Evolutionary conservation across 2,888 invertebrate species (phyloP).

Genomic region (Idaea biselata): DNA sequence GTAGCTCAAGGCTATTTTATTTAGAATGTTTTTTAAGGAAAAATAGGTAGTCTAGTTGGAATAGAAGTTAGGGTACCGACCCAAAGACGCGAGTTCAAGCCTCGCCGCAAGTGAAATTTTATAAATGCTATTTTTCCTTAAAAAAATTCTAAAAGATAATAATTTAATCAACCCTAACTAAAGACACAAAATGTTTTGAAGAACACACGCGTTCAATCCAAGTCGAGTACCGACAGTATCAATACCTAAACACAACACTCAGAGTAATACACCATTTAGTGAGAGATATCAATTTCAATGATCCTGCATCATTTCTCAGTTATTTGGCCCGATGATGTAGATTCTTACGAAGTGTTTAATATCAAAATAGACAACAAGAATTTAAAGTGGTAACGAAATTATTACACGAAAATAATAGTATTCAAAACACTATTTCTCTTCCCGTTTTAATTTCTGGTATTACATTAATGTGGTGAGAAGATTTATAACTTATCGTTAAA

Average conservation of each 20-base stretch:
- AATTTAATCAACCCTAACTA: conserved; percentile 42
- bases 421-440: neutral
- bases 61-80: too few species aligned
- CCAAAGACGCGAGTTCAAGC: too few species aligned
- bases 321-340: neutral
- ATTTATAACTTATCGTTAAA: neutral
- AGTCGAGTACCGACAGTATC: conserved; percentile 39
- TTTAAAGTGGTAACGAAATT: neutral
- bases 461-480: neutral
- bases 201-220: conserved; percentile 65
- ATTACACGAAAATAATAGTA: neutral
- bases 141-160: neutral
- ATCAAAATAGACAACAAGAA: neutral
- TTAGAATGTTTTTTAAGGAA: too few species aligned
- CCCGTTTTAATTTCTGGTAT: neutral
- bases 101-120: too few species aligned
- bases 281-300: neutral
- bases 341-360: neutral
- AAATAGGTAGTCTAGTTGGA: too few species aligned
- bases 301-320: neutral
- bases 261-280: neutral
- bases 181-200: conserved; percentile 56
- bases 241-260: conserved; percentile 9
- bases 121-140: too few species aligned
- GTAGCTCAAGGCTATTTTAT: too few species aligned